Percentiles rank a stretch among this genome's conserved stretches.
Evolutionary conservation across 2,888 invertebrate genomes (phyloP).

Genomic region (Geophilus truncorum): DNA sequence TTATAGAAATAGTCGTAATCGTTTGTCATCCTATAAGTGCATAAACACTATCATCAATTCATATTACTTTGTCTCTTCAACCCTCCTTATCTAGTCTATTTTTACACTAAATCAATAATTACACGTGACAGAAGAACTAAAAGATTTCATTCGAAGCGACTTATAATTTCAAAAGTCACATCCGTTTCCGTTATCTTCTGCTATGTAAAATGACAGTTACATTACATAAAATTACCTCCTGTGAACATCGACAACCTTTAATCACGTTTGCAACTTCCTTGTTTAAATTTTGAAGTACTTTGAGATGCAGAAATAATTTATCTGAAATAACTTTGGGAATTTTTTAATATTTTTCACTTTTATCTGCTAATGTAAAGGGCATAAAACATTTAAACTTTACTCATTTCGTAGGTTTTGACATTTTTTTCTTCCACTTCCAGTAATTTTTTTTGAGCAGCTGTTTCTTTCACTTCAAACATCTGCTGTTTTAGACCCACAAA

Average conservation of each 20-base stretch:
- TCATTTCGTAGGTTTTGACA: no score
- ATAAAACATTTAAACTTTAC: no score
- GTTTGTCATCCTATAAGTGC: not conserved
- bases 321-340: no score
- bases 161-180: not conserved
- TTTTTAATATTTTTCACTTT: no score
- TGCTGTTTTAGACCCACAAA: not conserved
- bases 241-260: not conserved
- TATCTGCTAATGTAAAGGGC: no score
- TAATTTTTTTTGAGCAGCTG: not conserved
- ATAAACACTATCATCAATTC: not conserved
- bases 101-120: no score
- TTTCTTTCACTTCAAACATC: not conserved
- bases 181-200: not conserved
- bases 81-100: not conserved
- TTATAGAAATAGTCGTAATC: not conserved
- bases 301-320: no score
- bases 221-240: not conserved
- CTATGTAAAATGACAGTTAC: not conserved
- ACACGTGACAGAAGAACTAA: no score
- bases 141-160: not conserved
- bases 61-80: not conserved
- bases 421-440: no score
- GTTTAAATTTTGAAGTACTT: no score
- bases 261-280: not conserved